Conservation (phyloP, 2,113 vertebrate species). For the Malurus alboscapulatus region DNA sequence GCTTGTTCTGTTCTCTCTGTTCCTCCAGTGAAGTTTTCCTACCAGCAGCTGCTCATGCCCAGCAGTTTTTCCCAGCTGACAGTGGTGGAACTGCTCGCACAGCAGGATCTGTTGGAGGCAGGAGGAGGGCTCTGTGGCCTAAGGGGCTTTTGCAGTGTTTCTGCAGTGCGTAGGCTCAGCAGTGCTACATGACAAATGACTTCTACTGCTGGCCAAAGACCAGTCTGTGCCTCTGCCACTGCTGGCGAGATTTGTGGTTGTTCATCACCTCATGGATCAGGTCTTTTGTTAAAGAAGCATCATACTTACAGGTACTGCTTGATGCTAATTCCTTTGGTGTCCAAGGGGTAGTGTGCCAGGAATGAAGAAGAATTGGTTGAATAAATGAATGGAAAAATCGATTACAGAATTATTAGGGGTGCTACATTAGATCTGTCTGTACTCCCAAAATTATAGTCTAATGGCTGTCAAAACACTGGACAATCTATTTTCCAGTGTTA, state of each 20-base stretch:
- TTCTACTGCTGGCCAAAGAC: not conserved
- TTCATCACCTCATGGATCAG: slow-evolving; percentile 19
- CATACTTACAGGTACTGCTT: not conserved
- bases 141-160: not conserved
- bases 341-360: not conserved
- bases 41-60: accelerated
- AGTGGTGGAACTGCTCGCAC: not conserved
- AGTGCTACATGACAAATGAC: not conserved
- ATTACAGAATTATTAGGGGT: not conserved
- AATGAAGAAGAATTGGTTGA: not conserved
- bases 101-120: not conserved
- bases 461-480: not conserved
- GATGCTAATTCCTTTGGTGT: not conserved
- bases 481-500: not conserved
- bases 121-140: not conserved
- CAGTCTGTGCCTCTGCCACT: not conserved
- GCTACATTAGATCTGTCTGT: not conserved
- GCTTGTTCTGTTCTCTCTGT: not conserved
- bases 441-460: not conserved
- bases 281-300: not conserved
- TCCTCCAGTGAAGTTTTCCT: not conserved
- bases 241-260: not conserved
- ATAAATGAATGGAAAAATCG: not conserved
- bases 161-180: not conserved
- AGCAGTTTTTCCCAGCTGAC: not conserved